Base-by-base conservation (phyloP, 1,140 invertebrate species). In the Mycetomoellerius zeteki region DNA sequence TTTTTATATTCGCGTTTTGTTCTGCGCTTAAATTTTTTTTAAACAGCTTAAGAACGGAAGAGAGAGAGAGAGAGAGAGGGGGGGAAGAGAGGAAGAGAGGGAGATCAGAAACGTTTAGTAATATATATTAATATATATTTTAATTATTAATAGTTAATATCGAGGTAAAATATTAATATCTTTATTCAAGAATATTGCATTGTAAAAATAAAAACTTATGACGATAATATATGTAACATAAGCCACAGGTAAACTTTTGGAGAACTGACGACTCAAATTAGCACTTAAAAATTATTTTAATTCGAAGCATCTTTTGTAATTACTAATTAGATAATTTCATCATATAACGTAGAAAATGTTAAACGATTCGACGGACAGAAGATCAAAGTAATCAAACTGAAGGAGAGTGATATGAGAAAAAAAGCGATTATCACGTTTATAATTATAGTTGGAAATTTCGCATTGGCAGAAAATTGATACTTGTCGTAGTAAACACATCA, bases 111-210 rank as follows among this genome's bases (percentile, higher is more conserved):
- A 33, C 6, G 33, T 33, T 33, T 33, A 33, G 2, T 33, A 4
- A 33, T 33, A 33, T 7, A 7, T 37, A 37, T 37, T 37, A 7
- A 33, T 33, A 33, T 33, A 37, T 37, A 37, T 37, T 37, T 37
- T 37, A 8, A 37, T 37, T 37, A 37, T 8, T 37, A 1, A 37
- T 37, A 37, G 6, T 8, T 37, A 43, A 64, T 24, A 24, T 21
- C 2, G 1, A 24, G 21, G 19, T 62, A n/a, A 7, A 67, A 14
- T 47, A 21, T 27, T 10, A 10, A 71, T 0, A 27, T 16, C 24
- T 27, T 71, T 50, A 71, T 24, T 69, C 47, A 8, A 27, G 47
- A 52, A 19, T 71, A 71, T 71, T 27, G n/a, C 19, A 67, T 27
- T 69, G n/a, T 4, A 27, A 52, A 71, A 19, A 50, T 52, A 10